A percentile compares a stretch with the other conserved stretches of the same genome.
phyloP scores from a whole-genome alignment of 2,888 invertebrate species.

The Norana najaformis region DNA sequence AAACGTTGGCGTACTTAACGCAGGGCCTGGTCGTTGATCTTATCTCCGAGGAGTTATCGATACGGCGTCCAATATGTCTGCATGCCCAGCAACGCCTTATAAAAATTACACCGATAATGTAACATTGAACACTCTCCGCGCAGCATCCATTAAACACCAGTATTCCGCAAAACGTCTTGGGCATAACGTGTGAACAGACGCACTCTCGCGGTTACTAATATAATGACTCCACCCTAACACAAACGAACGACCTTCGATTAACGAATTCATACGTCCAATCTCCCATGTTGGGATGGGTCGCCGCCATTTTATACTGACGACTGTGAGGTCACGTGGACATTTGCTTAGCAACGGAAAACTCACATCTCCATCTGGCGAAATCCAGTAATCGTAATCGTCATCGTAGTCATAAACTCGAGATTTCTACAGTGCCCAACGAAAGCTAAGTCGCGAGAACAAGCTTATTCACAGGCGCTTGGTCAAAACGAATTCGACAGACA shows the following conservation, averaged over 20 bases:
- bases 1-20: neutral
- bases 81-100: slow-evolving; percentile 13
- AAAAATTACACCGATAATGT: neutral
- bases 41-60: neutral
- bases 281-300: neutral
- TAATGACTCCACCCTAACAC: neutral
- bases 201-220: neutral
- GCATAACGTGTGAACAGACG: neutral
- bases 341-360: slow-evolving; percentile 23
- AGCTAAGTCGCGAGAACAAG: no score
- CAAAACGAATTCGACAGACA: no score
- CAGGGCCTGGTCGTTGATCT: neutral
- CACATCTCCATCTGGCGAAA: slow-evolving; percentile 1
- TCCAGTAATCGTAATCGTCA: no score
- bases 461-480: no score
- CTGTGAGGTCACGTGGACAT: neutral
- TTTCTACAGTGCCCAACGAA: no score
- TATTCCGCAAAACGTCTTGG: neutral
- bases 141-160: neutral
- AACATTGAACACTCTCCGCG: neutral
- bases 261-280: neutral
- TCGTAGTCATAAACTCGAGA: no score
- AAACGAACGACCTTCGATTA: neutral
- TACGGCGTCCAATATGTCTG: neutral
- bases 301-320: neutral